Evolutionary conservation across 92 coral and sea anemone species (phyloP).

Genomic region (Paramuricea clavata): DNA sequence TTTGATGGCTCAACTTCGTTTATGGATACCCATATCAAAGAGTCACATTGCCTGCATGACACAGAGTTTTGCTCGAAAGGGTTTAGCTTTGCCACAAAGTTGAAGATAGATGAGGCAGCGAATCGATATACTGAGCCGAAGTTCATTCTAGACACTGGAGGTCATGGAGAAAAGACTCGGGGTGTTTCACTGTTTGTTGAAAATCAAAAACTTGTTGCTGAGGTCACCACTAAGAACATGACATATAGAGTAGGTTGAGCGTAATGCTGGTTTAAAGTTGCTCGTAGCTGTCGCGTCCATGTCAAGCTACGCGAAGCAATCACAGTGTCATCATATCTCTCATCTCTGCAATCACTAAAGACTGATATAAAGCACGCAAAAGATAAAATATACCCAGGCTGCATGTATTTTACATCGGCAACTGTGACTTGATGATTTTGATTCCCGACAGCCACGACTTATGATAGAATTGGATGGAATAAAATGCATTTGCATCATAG

Average conservation of each 20-base stretch:
- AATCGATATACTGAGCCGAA: slow-evolving; percentile 72
- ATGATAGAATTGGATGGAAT: too few species aligned
- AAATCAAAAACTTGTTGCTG: slow-evolving; percentile 72
- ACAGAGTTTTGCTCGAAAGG: slow-evolving; percentile 78
- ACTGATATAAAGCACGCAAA: too few species aligned
- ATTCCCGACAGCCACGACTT: too few species aligned
- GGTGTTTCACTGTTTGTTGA: slow-evolving; percentile 84
- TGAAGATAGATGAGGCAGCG: slow-evolving; percentile 58
- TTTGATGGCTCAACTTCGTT: slow-evolving; percentile 78
- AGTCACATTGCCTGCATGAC: slow-evolving; percentile 72
- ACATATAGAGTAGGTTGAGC: slow-evolving; percentile 85
- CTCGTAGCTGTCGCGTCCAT: too few species aligned
- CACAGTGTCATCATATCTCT: too few species aligned
- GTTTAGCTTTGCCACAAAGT: slow-evolving; percentile 80
- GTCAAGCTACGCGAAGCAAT: too few species aligned
- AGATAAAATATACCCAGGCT: too few species aligned
- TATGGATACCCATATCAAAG: slow-evolving; percentile 67
- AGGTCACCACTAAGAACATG: slow-evolving; percentile 78
- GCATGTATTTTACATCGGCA: too few species aligned
- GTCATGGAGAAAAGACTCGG: slow-evolving; percentile 74
- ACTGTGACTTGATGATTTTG: too few species aligned
- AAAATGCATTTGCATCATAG: too few species aligned
- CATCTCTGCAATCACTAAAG: too few species aligned
- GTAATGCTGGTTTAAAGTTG: too few species aligned
- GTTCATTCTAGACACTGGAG: slow-evolving; percentile 90